Base-by-base conservation (phyloP, 2,888 invertebrate species). In the Stenodema calcarata region DNA sequence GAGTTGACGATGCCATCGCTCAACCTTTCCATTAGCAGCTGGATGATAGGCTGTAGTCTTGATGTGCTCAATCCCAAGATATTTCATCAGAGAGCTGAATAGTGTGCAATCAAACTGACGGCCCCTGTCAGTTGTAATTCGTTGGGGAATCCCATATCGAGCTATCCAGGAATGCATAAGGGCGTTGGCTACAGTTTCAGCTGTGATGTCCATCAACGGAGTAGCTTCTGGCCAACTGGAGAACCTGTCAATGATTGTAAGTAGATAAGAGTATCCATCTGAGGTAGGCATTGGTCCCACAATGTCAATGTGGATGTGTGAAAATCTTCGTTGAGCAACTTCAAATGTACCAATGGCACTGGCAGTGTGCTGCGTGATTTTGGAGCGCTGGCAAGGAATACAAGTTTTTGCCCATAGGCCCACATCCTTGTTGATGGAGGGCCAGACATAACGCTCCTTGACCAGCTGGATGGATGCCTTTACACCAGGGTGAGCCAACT, bases 21-120 rank as follows among this genome's bases (percentile, higher is more conserved):
- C 91, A 6, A 92, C 89, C 83, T 91, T 89, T 1, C 91, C 91
- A 81, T 92, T 91, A 0, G 75, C 4, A 18, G 79, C 79, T 9
- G 79, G 79, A n/a, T 79, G 79, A 42, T 79, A 79, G 4, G 79
- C 79, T n/a, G 79, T 79, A 9, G 79, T 79, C 28, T 23, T 18
- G 18, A 79, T n/a, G 44, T 79, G 79, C 4, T 79, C 6, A n/a
- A 79, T 12, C 6, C 79, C 79, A 4, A 79, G n/a, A 6, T 35
- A 9, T 78, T 35, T 78, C 3, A 27, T 9, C 9, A 73, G 73
- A 9, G 4, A 7, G 4, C 7, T 23, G 28, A 73, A 28, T 27
- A 73, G 73, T 6, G 14, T 6, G 16, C 73, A 73, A 27, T 73
- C 73, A 30, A 73, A 73, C 4, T 73, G 73, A 6, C 30, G 9